phyloP scores from a whole-genome alignment of 2,888 invertebrate species.

The Plebejus anna region DNA sequence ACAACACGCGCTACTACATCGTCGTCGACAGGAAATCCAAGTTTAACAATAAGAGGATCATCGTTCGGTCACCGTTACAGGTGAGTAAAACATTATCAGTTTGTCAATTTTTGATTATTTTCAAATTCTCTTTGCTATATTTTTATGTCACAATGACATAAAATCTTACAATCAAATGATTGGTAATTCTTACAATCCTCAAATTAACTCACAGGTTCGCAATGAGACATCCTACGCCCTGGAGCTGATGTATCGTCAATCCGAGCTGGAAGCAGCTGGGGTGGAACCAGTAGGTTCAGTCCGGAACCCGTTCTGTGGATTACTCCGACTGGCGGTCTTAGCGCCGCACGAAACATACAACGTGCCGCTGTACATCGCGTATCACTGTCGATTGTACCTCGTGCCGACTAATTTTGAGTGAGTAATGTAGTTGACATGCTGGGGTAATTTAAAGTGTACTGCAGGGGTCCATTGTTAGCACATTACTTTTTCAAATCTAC shows the following conservation, averaged over 20 bases:
- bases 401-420: conserved; percentile 87
- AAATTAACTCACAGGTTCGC: conserved; percentile 72
- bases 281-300: conserved; percentile 82
- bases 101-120: too few relatives aligned
- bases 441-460: not conserved
- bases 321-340: conserved; percentile 84
- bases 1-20: conserved; percentile 83
- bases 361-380: conserved; percentile 88
- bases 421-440: conserved; percentile 49
- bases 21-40: conserved; percentile 83
- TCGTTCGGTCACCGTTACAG: conserved; percentile 87
- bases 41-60: conserved; percentile 78
- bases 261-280: conserved; percentile 83
- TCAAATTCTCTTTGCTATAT: too few relatives aligned
- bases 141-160: too few relatives aligned
- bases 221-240: conserved; percentile 89
- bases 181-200: not conserved
- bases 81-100: conserved; percentile 53
- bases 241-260: conserved; percentile 86
- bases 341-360: conserved; percentile 87
- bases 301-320: conserved; percentile 87
- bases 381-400: conserved; percentile 87
- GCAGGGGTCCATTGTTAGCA: not conserved
- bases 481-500: not conserved
- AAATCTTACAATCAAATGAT: too few relatives aligned